phyloP scores from a whole-genome alignment of 1,140 invertebrate genomes.

The Brachionus asplanchnoidis region DNA sequence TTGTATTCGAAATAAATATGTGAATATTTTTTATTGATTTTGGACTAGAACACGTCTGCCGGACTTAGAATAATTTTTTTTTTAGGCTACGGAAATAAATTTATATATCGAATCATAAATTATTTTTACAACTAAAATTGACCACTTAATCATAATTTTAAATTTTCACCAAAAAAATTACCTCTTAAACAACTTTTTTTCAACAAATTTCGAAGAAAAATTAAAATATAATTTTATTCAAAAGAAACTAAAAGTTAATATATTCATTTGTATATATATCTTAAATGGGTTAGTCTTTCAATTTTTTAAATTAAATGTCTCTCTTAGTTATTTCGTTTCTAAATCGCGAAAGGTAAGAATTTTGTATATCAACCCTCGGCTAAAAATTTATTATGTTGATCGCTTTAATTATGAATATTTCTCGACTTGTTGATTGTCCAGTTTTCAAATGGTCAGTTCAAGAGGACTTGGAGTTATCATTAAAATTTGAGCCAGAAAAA shows the following conservation, averaged over 20 bases:
- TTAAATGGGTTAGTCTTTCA: conserved; percentile 18
- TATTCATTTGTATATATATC: conserved; percentile 19
- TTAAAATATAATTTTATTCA: background rate
- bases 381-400: conserved; percentile 32
- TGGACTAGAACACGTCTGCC: background rate
- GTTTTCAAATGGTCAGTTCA: background rate
- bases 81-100: background rate
- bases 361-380: background rate
- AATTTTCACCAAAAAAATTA: background rate
- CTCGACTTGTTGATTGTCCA: background rate
- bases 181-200: background rate
- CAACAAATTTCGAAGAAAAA: background rate
- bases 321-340: background rate
- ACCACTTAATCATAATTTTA: background rate
- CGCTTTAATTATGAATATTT: background rate
- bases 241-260: conserved; percentile 21
- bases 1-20: background rate
- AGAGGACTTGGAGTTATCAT: background rate
- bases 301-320: conserved; percentile 30
- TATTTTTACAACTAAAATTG: background rate
- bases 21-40: background rate
- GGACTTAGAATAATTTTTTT: background rate
- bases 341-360: background rate
- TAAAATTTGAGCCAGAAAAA: background rate
- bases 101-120: background rate